phyloP scores from a whole-genome alignment of 2,113 vertebrate species.

The Pseudopodoces humilis region DNA sequence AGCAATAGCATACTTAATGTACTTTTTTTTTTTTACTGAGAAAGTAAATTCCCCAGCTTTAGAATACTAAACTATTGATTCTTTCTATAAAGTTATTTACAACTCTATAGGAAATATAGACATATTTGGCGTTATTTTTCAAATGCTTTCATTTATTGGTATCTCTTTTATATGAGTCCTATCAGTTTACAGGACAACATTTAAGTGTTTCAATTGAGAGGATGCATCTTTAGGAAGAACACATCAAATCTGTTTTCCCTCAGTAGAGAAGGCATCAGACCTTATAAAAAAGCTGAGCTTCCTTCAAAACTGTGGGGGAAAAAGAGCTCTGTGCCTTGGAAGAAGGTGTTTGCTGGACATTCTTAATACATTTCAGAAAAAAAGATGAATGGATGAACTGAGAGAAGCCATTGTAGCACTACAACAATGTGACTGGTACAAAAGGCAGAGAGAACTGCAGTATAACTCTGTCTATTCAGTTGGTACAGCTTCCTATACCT shows the following conservation, averaged over 20 bases:
- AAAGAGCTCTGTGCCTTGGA: not conserved
- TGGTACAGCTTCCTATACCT: not conserved
- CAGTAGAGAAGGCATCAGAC: not conserved
- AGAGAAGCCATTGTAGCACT: not conserved
- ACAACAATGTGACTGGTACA: not conserved
- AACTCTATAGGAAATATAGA: slow-evolving; percentile 44
- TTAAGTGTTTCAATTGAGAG: slow-evolving; percentile 37
- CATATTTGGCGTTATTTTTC: slow-evolving; percentile 34
- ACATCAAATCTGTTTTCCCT: not conserved
- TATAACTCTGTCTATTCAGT: not conserved
- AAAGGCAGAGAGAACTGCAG: not conserved
- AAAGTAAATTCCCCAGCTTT: slow-evolving; percentile 37
- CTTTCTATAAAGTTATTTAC: slow-evolving; percentile 43
- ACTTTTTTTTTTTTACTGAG: not conserved
- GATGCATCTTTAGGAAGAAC: slow-evolving; percentile 22
- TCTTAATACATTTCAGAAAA: not conserved
- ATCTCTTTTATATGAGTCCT: slow-evolving; percentile 10
- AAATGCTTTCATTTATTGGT: slow-evolving; percentile 44
- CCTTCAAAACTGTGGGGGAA: not conserved
- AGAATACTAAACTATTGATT: slow-evolving; percentile 44
- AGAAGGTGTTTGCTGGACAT: not conserved
- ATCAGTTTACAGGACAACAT: slow-evolving; percentile 26
- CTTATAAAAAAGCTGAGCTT: slow-evolving; percentile 22
- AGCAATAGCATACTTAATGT: not conserved
- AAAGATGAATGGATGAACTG: not conserved